Evolutionary conservation across 2,888 invertebrate genomes (phyloP).

Genomic region (Lacanobia oleracea): DNA sequence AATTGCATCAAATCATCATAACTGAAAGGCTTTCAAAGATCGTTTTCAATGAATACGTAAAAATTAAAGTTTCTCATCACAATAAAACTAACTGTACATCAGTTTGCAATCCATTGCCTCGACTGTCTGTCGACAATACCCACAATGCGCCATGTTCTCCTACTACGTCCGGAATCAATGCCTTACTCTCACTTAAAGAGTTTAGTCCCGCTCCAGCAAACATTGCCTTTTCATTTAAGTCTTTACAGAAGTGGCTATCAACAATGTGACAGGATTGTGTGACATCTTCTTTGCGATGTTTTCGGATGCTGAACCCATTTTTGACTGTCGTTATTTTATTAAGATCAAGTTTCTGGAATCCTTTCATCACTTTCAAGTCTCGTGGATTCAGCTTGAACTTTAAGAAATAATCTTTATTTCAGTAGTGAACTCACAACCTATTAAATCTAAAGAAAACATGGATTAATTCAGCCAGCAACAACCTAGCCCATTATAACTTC

Average conservation of each 20-base stretch:
- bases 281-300: conserved; percentile 32
- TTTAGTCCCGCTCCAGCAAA: conserved; percentile 59
- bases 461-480: neutral
- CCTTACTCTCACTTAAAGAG: conserved; percentile 66
- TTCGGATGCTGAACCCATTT: conserved; percentile 13
- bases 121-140: conserved; percentile 33
- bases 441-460: conserved; percentile 14
- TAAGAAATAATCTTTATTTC: neutral
- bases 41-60: no score
- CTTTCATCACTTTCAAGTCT: neutral
- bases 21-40: neutral
- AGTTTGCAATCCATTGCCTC: conserved; percentile 47
- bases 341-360: conserved; percentile 1
- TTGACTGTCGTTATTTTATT: neutral
- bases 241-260: conserved; percentile 60
- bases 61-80: no score
- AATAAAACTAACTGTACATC: conserved; percentile 10
- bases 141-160: conserved; percentile 69
- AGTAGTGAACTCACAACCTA: neutral
- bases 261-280: conserved; percentile 45
- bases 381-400: neutral
- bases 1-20: neutral
- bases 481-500: no score
- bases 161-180: conserved; percentile 66
- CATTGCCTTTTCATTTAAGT: conserved; percentile 59